Evolutionary conservation across 2,888 invertebrate species (phyloP), one percentile per base, ranked within the genome.

Genomic region (Dynastes hyllus): DNA sequence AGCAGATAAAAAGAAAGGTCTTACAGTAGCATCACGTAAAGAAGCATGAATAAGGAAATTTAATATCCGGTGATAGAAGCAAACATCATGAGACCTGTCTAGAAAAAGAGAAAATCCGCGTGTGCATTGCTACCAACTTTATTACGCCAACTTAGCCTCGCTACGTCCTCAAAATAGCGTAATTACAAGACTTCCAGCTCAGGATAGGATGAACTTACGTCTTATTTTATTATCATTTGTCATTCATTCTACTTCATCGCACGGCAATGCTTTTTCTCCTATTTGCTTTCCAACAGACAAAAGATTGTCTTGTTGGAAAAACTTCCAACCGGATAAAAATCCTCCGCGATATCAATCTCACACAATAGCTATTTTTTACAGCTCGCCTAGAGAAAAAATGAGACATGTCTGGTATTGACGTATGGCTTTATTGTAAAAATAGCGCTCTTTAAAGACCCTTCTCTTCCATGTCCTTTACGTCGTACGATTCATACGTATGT

Each of bases 321-420:
- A 75, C 73, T 32, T 75, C 61, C 27, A 58, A 58, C 70, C 53
- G 71, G 71, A 75, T 75, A 75, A 75, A 61, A 73, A 63, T 75
- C 50, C 58, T 11, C 58, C 45, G 73, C 73, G 73, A 61, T 75
- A 75, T 75, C 73, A 75, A 75, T 75, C 73, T 61, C 63, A 61
- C 73, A 75, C 73, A 75, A 75, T 75, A 75, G 73, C 73, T 61
- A 75, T 61, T 75, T 75, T 71, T 75, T 61, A 61, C 73, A 75
- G 61, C 45, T 45, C 40, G 61, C 45, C 73, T 75, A 75, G 27
- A 61, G 61, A 73, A 75, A 75, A 75, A 75, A 75, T 75, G 73
- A 75, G 73, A 75, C 73, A 71, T 71, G 73, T 75, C 73, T 75
- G 73, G 73, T 75, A 75, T 75, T 75, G 73, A 75, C 73, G 45